Base-by-base conservation (phyloP, 2,888 invertebrate species). In the Amphipoea lucens region DNA sequence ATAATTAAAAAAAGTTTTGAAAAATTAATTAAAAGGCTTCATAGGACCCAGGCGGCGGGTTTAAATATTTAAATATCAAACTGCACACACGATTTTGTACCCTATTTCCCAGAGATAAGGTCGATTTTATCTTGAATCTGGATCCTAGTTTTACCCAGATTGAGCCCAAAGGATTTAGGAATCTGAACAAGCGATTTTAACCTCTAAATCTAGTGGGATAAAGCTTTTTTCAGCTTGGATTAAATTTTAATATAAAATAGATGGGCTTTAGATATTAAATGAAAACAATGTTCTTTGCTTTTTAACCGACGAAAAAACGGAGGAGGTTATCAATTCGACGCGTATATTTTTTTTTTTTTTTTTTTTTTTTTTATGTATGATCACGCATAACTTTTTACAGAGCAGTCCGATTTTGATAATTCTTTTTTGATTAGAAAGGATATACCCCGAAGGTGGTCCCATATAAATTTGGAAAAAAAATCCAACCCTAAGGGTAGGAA, bases 181-280 rank as follows among this genome's bases (percentile, higher is more conserved):
- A 76, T 70, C 29, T 20, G 23, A 14, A 66, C 74, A 72, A 45
- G 66, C 78, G 48, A 88, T 76, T 76, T 78, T 74, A 40, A 48
- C 62, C 87, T 73, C 66, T n/a, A n/a, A 36, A n/a, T 17, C 1
- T 23, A 36, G 0, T 0, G 0, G 0, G 0, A 1, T 75, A 80
- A 74, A 78, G 66, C 36, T 40, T 3, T 0, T 68, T 71, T 83
- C 14, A 9, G 72, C 51, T 12, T 80, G 70, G 1, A 12, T 48
- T 12, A 6, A 9, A 23, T 76, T 88, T 88, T 78, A 87, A 87
- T 87, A 80, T 83, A 86, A 78, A 88, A 86, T 86, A 78, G 42
- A 83, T 81, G 79, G 71, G 72, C 51, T 82, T 75, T 63, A 36
- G 76, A 76, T 88, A 83, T 85, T 82, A 79, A 79, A 86, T 73